Evolutionary conservation across 2,888 invertebrate species (phyloP).

Genomic region (Ophion ventricosus): DNA sequence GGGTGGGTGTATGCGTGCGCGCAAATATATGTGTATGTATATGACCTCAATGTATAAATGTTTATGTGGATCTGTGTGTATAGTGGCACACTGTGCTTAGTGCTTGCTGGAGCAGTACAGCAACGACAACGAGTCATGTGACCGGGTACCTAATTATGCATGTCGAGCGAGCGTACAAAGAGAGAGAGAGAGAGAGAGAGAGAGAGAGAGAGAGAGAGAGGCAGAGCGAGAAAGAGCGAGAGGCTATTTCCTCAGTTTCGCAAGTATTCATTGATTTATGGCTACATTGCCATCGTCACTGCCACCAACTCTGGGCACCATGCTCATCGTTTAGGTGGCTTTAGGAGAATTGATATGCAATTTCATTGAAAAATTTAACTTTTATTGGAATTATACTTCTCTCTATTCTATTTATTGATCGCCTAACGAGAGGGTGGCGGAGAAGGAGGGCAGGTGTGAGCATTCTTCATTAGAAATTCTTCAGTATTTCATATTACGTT

Average conservation of each 20-base stretch:
- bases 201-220: conserved; percentile 46
- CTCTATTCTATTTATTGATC: background rate
- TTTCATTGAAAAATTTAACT: background rate
- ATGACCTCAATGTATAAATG: background rate
- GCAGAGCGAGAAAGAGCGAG: conserved; percentile 42
- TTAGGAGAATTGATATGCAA: conserved; percentile 5
- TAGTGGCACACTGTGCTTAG: conserved; percentile 35
- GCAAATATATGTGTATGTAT: background rate
- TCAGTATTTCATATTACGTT: too few relatives aligned
- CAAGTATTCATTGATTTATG: conserved; percentile 68
- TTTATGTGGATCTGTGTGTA: conserved; percentile 21
- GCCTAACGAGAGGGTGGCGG: background rate
- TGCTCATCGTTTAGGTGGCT: conserved; percentile 34
- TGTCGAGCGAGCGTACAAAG: conserved; percentile 54
- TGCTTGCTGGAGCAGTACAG: conserved; percentile 59
- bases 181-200: conserved; percentile 51
- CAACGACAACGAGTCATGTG: conserved; percentile 64
- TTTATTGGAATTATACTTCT: background rate
- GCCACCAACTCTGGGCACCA: conserved; percentile 37
- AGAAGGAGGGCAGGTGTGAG: background rate
- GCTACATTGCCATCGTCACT: conserved; percentile 52
- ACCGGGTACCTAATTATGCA: conserved; percentile 69
- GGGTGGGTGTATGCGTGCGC: too few relatives aligned
- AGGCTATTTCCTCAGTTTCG: conserved; percentile 55
- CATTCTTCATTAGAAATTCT: background rate